Base-by-base conservation (phyloP, 2,888 invertebrate genomes). In the Agonopterix heracliana region DNA sequence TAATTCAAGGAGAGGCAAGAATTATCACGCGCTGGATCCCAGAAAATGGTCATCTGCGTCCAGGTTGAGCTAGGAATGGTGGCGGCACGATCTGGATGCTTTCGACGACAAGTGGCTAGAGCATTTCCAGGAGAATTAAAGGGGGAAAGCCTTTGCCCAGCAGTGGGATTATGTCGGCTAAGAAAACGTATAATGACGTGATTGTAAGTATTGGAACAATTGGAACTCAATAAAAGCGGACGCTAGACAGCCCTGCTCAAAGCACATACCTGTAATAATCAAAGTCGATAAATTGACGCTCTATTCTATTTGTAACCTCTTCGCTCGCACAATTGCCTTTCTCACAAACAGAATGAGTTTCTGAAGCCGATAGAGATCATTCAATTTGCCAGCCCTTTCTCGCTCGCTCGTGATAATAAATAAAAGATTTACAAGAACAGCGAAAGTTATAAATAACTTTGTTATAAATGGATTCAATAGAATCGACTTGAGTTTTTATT, bases 341-440 rank as follows among this genome's bases (percentile, higher is more conserved):
- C 44, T 45, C 35, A 41, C 17, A 45, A 46, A 45, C 48, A 48
- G 42, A 50, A 50, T 50, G 50, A 36, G 44, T 44, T 51, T 48
- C 26, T 51, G 47, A 44, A 17, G 9, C 50, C 51, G 46, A 26
- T 63, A 50, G 53, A 62, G 54, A 64, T 63, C 59, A 64, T 68
- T 68, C 59, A 60, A 68, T 71, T 68, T 64, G 56, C 56, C 51
- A 64, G 61, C 67, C 71, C 70, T 72, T 71, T 55, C 57, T 50
- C 56, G 59, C 10, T 34, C 34, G 46, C 12, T 14, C 14, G 57
- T 59, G 54, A 58, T 59, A 61, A 56, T 54, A 57, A 50, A 55
- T 41, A 42, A 47, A 59, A 56, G 54, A 54, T 44, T 44, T 26
- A 54, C 55, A 51, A 55, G 45, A 48, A 47, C 53, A 54, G 66